Evolutionary conservation across 2,797 vertebrate genomes (phyloP).

Genomic region (Galago senegalensis): DNA sequence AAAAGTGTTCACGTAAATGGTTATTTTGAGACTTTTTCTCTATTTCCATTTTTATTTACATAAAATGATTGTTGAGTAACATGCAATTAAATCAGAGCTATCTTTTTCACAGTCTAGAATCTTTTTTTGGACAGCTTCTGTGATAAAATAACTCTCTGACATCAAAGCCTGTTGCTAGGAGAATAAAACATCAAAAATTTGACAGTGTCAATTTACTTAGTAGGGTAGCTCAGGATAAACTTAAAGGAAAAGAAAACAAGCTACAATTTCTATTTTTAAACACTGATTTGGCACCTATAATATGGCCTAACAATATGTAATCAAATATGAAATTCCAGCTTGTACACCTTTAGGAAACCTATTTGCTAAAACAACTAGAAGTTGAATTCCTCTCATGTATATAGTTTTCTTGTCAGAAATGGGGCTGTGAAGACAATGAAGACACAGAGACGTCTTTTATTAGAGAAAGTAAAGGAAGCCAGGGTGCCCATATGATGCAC

Average conservation of each 20-base stretch:
- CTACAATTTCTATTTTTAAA: background rate
- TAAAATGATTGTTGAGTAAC: slow-evolving; percentile 61
- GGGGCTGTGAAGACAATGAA: background rate
- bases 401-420: background rate
- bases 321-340: slow-evolving; percentile 28
- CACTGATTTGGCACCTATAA: background rate
- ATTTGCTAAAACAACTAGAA: background rate
- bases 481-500: background rate
- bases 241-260: slow-evolving; percentile 44
- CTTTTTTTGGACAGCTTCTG: slow-evolving; percentile 48
- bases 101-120: slow-evolving; percentile 60
- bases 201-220: slow-evolving; percentile 36
- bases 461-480: background rate
- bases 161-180: slow-evolving; percentile 66
- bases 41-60: slow-evolving; percentile 63
- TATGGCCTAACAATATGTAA: background rate
- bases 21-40: slow-evolving; percentile 59
- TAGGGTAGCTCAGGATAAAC: slow-evolving; percentile 35
- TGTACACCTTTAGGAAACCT: background rate
- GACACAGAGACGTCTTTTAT: background rate
- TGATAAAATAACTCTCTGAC: slow-evolving; percentile 72
- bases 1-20: slow-evolving; percentile 63
- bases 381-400: background rate
- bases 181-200: slow-evolving; percentile 59
- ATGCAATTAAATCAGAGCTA: slow-evolving; percentile 60